Base-by-base conservation (phyloP, 2,888 invertebrate genomes). In the Endotricha flammealis region DNA sequence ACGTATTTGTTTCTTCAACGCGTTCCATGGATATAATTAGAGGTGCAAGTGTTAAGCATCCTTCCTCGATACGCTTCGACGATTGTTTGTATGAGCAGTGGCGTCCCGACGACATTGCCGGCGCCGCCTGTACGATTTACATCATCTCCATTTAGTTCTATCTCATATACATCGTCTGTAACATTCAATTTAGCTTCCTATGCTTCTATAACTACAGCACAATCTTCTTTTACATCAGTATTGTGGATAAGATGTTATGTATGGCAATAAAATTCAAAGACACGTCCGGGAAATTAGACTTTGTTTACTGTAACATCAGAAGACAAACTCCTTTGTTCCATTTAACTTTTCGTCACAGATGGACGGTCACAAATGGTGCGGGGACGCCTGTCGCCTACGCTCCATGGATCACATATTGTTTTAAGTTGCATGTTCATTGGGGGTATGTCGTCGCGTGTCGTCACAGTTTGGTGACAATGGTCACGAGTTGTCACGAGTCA, bases 31-130 rank as follows among this genome's bases (percentile, higher is more conserved):
- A 70, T 81, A 80, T 79, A 78, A 81, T 82, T 81, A 82, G 76
- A 78, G 78, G 72, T 79, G 74, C 76, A 75, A 81, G 75, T 79
- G 80, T 70, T 77, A 74, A 75, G 75, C 74, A 80, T 82, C 81
- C 79, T 79, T 81, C 76, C 76, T 78, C 81, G 72, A 75, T 64
- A 73, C 73, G 81, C 75, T 71, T 74, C 72, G 71, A 65, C 65
- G 68, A 53, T 56, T 77, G 77, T 78, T 79, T 76, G 79, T 69
- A 57, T 50, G 68, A 67, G 49, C 71, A 59, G 67, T 71, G 71
- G 77, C 77, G 73, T 74, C 67, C 64, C 67, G 77, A 78, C 74
- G 80, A 74, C 81, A 68, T 74, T 66, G 59, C 65, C 73, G 82
- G 81, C 83, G 83, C 85, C 83, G 78, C 81, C 82, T 71, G 79